Base-by-base conservation (phyloP, 2,888 invertebrate species). In the Clepsis dumicolana region DNA sequence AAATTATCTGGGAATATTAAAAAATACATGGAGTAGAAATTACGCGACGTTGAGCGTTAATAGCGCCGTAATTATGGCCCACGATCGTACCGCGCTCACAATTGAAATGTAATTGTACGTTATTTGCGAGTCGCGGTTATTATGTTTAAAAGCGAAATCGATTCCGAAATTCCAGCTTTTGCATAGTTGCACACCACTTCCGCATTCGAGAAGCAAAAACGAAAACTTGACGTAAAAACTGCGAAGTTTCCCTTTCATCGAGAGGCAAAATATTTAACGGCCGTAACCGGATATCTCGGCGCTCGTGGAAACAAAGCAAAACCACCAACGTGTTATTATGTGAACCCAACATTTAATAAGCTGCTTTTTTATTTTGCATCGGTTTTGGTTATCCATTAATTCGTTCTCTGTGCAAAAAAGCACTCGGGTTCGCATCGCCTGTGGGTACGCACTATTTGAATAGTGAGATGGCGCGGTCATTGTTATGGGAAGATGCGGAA, bases 401-500 rank as follows among this genome's bases (percentile, higher is more conserved):
- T 91, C 93, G 85, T 82, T 78, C 71, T 76, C 78, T 83, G 87
- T 81, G 83, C 85, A 93, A 93, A 93, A 93, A 91, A 85, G 63
- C 79, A 77, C 78, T 82, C 82, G 85, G 89, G 85, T 85, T 85
- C 84, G 85, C 88, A 82, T 85, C 87, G 87, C 85, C 83, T 85
- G 78, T 81, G 80, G 66, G 66, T 67, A 62, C 66, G 48, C 68
- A 52, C 80, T 72, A 93, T 93, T 93, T 94, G 92, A 93, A 93
- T 93, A 92, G 94, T 90, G 89, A 77, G 85, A 83, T 87, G 88
- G 89, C 86, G 88, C 83, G 82, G 83, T 85, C 89, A 93, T 94
- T 94, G 94, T 94, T 93, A 83, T 86, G 86, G 84, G 91, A 91
- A 93, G 93, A 94, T 93, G 92, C 94, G 94, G 94, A 94, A 94